Conservation (phyloP, 2,888 invertebrate genomes). For the Pyrrhia umbra region DNA sequence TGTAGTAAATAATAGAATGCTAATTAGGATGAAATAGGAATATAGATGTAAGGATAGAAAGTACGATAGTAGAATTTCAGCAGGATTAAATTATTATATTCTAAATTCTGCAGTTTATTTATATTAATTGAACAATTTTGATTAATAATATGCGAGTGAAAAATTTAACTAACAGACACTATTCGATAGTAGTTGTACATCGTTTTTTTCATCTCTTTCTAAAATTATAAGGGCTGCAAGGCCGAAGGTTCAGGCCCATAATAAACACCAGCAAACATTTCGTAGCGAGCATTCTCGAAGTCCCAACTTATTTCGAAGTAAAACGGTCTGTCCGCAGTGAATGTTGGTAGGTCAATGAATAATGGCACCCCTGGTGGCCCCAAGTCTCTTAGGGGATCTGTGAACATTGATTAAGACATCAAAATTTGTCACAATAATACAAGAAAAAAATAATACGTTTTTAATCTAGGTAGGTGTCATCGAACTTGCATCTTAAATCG, state of each 20-base stretch:
- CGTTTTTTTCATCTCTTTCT: not conserved
- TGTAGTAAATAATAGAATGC: not conserved
- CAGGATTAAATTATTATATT: too few relatives aligned
- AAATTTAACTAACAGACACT: too few relatives aligned
- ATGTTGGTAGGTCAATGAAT: conserved; percentile 30
- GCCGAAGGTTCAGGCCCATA: conserved; percentile 67
- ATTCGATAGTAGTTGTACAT: too few relatives aligned
- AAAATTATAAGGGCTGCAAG: not conserved
- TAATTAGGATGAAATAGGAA: not conserved
- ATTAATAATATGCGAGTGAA: too few relatives aligned
- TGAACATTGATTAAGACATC: not conserved
- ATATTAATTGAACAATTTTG: not conserved
- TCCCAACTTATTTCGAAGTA: conserved; percentile 71
- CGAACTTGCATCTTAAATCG: too few relatives aligned
- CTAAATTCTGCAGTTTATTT: too few relatives aligned
- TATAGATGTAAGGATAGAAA: not conserved
- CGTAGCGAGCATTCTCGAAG: conserved; percentile 26
- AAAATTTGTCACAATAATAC: not conserved
- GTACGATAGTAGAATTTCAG: too few relatives aligned
- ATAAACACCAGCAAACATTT: conserved; percentile 72
- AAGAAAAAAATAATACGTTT: not conserved
- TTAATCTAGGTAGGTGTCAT: too few relatives aligned
- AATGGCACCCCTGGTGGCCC: not conserved
- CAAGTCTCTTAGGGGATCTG: not conserved
- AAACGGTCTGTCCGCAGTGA: conserved; percentile 72